Evolutionary conservation across 30 jellyfish, hydroid and myxozoan species (phyloP).

Genomic region (Hydractinia symbiolongicarpus): DNA sequence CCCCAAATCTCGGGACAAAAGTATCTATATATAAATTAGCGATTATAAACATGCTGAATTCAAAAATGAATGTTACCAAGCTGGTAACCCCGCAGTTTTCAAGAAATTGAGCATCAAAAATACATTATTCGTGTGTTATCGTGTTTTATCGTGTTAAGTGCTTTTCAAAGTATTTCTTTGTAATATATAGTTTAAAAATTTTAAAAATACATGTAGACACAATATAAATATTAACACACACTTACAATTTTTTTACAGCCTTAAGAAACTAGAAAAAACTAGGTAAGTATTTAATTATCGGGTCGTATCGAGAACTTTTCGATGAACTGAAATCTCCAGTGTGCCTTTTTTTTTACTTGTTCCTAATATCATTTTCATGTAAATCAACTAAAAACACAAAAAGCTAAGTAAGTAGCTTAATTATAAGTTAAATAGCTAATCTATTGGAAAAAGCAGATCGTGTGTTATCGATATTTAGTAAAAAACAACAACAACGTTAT

Average conservation of each 20-base stretch:
- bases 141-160: conserved; percentile 13
- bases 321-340: not conserved
- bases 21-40: conserved; percentile 4
- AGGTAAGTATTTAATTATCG: not conserved
- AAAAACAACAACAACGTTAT: not conserved
- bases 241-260: not conserved
- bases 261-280: not conserved
- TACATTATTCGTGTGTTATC: not conserved
- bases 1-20: conserved; percentile 2
- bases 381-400: no score
- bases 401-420: not conserved
- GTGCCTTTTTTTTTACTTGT: not conserved
- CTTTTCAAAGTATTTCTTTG: not conserved
- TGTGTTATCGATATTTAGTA: not conserved
- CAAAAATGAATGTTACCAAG: conserved; percentile 16
- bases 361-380: not conserved
- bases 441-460: not conserved
- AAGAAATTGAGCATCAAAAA: not conserved
- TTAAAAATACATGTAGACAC: not conserved
- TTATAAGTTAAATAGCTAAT: not conserved
- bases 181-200: not conserved
- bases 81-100: conserved; percentile 9
- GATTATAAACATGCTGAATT: conserved; percentile 10
- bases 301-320: not conserved
- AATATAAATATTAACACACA: not conserved